These are phyloP conservation scores for Alouatta caraya DNA, from an alignment of 2,797 vertebrate species.

Conservation along the genomic window DNA sequence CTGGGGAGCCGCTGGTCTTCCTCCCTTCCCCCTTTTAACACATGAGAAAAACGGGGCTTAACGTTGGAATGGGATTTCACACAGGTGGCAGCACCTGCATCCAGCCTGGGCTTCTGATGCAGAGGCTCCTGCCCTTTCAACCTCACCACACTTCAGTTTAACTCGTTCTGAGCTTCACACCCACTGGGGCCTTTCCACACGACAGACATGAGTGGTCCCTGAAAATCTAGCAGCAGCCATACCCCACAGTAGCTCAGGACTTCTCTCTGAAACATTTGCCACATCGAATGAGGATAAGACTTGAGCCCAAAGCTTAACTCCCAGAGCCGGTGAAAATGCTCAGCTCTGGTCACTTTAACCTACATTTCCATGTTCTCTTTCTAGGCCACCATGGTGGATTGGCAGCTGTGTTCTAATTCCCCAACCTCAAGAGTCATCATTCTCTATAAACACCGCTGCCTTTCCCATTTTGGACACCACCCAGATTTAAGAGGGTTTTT, in stretches of 20 bases:
- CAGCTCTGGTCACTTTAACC: accelerated
- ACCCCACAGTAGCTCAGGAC: accelerated
- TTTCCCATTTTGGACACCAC: background rate
- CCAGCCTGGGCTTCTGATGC: accelerated
- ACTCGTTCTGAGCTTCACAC: accelerated
- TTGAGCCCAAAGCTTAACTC: accelerated
- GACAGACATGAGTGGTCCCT: accelerated
- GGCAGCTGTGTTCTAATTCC: background rate
- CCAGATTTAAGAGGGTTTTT: too few species aligned
- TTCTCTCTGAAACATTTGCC: background rate
- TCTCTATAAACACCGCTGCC: background rate
- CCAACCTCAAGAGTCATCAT: background rate
- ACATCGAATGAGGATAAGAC: accelerated
- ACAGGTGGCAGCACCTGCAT: background rate
- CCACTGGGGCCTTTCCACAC: accelerated
- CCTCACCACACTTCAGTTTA: background rate
- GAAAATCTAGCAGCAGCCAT: too few species aligned
- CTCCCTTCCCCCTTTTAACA: background rate
- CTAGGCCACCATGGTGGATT: background rate
- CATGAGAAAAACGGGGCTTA: accelerated
- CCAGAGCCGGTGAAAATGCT: background rate
- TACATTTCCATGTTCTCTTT: too few species aligned
- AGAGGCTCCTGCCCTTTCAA: accelerated
- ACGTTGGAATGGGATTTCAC: accelerated
- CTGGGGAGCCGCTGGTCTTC: accelerated